Base-by-base conservation (phyloP, 2,113 vertebrate species). In the Guaruba guarouba region DNA sequence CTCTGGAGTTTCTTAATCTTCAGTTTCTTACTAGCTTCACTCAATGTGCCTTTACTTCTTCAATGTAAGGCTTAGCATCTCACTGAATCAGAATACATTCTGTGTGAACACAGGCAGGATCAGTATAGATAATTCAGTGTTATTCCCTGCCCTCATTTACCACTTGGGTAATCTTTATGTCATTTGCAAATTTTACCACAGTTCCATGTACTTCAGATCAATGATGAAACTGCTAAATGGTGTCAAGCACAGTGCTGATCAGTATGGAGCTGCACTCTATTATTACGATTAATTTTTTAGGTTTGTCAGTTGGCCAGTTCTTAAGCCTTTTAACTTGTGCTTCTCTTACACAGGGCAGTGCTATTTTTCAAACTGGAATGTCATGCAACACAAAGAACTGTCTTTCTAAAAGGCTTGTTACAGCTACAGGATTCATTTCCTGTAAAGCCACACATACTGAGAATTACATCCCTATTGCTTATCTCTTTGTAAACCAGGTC, bases 231-330 rank as follows among this genome's bases (percentile, higher is more conserved):
- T 80, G 68, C 86, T 94, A 94, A 96, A 96, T 33, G 88, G 86
- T 93, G 88, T 90, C 92, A 96, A 92, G 86, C 86, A 83, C 76
- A 81, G 86, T 59, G 76, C 82, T 94, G 93, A 96, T 93, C 76
- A 66, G 77, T 82, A 68, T 8, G 57, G 91, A 95, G 86, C 74
- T 49, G 48, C 66, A 79, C 83, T 97, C 91, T 95, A 86, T 82
- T 88, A 95, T 89, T 92, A 84, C 75, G 27, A 93, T 89, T 95
- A 78, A 92, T 89, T 95, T 92, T 96, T 95, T 68, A 93, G 64
- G 57, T 95, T 95, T 93, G 83, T 87, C 93, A 82, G 77, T 79
- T 92, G 89, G 77, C 81, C 86, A 71, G 77, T 88, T 91, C 83
- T 81, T 96, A 88, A 92, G 91, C 92, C 86, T 83, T 96, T 91